A percentile compares a stretch with the other conserved stretches of the same genome.
phyloP scores from a whole-genome alignment of 2,113 vertebrate species.

The Tyto alba region DNA sequence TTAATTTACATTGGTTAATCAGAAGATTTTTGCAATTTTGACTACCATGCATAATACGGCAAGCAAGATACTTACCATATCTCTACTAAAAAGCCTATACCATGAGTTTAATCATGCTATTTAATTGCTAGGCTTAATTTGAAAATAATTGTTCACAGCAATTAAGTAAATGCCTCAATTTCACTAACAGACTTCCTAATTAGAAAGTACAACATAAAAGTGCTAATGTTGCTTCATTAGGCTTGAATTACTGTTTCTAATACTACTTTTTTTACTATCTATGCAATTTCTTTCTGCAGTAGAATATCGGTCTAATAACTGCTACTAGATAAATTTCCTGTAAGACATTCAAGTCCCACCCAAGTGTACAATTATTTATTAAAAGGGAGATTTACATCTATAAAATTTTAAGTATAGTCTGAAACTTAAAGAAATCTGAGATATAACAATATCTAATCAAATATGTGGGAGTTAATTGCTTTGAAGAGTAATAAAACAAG shows the following conservation, averaged over 20 bases:
- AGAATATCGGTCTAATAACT: constrained; percentile 57
- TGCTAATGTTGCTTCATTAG: constrained; percentile 77
- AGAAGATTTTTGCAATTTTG: constrained; percentile 43
- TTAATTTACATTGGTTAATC: constrained; percentile 61
- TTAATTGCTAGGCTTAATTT: constrained; percentile 76
- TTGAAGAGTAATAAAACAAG: constrained; percentile 3
- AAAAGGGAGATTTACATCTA: not conserved
- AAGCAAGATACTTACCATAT: constrained; percentile 42
- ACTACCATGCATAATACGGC: constrained; percentile 41
- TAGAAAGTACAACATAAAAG: constrained; percentile 77
- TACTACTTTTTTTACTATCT: constrained; percentile 60
- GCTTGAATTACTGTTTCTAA: constrained; percentile 74
- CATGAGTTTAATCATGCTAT: constrained; percentile 71
- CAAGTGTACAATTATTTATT: constrained; percentile 28
- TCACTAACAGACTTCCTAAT: constrained; percentile 80
- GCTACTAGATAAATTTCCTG: constrained; percentile 19
- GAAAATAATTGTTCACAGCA: constrained; percentile 81
- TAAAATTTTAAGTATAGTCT: not conserved
- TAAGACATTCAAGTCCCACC: not conserved
- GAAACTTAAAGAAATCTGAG: constrained; percentile 6
- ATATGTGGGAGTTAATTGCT: constrained; percentile 9
- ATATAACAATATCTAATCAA: constrained; percentile 21
- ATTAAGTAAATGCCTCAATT: constrained; percentile 79
- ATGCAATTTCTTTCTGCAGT: constrained; percentile 43
- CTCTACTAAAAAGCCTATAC: constrained; percentile 51